A percentile compares a stretch with the other conserved stretches of the same genome.
Evolutionary conservation across 37 sponge, comb jelly and placozoan genomes (phyloP).

Genomic region (Spongilla lacustris): DNA sequence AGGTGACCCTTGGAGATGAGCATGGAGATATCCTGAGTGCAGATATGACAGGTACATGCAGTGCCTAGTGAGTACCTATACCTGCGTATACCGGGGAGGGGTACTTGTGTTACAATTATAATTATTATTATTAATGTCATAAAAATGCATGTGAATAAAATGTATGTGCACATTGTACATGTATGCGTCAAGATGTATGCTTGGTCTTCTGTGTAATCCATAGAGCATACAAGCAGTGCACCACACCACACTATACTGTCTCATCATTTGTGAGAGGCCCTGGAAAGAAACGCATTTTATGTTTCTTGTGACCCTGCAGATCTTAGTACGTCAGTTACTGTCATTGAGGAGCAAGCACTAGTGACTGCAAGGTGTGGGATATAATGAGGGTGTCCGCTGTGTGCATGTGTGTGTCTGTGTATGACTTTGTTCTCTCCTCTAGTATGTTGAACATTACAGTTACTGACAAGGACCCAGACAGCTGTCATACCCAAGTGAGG

Average conservation of each 20-base stretch:
- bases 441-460: conserved; percentile 20
- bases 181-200: too few species aligned
- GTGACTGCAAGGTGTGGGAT: background rate
- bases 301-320: background rate
- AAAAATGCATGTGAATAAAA: too few species aligned
- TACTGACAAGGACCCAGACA: conserved; percentile 15
- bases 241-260: too few species aligned
- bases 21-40: conserved; percentile 29
- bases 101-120: background rate
- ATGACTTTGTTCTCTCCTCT: background rate
- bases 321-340: background rate
- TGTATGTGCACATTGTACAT: too few species aligned
- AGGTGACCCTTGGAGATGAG: conserved; percentile 30
- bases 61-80: background rate
- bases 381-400: too few species aligned
- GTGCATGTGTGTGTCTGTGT: background rate
- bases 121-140: too few species aligned
- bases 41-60: conserved; percentile 13
- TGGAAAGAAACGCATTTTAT: background rate
- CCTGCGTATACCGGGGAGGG: background rate
- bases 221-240: too few species aligned
- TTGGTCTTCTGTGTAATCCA: too few species aligned
- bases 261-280: too few species aligned
- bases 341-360: background rate
- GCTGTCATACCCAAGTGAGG: conserved; percentile 27